Conservation (phyloP, 1,140 invertebrate genomes). For the Zaprionus ghesquierei region DNA sequence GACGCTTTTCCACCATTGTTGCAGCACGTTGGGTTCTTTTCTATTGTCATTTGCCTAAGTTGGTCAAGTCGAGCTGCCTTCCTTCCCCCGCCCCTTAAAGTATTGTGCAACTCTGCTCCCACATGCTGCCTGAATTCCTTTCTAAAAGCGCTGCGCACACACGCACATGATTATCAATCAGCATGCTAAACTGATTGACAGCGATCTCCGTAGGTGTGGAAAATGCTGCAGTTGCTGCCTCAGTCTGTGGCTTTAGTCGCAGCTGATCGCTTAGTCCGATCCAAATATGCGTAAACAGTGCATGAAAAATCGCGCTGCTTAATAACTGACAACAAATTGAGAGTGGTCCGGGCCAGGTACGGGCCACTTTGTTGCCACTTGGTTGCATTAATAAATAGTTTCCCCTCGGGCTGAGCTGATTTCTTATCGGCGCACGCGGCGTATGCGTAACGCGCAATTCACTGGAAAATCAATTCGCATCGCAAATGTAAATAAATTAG, state of each 20-base stretch:
- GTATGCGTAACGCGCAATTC: slow-evolving; percentile 66
- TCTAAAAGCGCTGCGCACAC: slow-evolving; percentile 54
- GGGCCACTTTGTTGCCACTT: too few relatives aligned
- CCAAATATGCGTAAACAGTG: slow-evolving; percentile 29
- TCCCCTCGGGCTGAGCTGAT: slow-evolving; percentile 45
- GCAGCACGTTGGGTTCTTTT: slow-evolving; percentile 1
- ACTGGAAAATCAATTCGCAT: slow-evolving; percentile 62
- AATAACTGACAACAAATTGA: slow-evolving; percentile 72
- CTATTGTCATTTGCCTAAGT: slow-evolving; percentile 26
- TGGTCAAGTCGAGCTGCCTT: neutral
- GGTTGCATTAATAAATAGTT: neutral
- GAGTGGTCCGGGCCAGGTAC: slow-evolving; percentile 23
- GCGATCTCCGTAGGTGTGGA: slow-evolving; percentile 68
- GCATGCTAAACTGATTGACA: slow-evolving; percentile 61
- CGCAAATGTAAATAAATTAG: slow-evolving; percentile 48
- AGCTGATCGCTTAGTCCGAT: slow-evolving; percentile 37
- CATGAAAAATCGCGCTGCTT: slow-evolving; percentile 65
- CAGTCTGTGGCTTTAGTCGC: slow-evolving; percentile 12
- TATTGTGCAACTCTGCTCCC: slow-evolving; percentile 29
- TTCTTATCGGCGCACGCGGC: slow-evolving; percentile 62
- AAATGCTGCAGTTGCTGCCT: slow-evolving; percentile 36
- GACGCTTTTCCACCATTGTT: slow-evolving; percentile 31
- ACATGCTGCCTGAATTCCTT: slow-evolving; percentile 48
- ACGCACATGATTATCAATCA: slow-evolving; percentile 71
- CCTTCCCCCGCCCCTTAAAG: neutral